A percentile compares a stretch with the other conserved stretches of the same genome.
Conservation (phyloP, 2,888 invertebrate genomes). For the Blastobasis adustella region DNA sequence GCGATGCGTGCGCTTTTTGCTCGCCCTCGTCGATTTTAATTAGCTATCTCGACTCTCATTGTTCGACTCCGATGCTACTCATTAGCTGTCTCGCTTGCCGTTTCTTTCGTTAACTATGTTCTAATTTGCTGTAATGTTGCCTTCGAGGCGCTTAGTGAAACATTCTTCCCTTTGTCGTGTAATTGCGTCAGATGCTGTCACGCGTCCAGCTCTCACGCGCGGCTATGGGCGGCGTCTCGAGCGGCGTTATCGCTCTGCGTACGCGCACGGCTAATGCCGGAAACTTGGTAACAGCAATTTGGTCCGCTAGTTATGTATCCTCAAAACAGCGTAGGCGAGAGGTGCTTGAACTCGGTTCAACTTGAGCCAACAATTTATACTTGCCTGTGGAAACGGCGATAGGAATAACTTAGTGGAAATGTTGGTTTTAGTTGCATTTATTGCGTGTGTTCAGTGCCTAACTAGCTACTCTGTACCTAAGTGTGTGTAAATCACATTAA, state of each 20-base stretch:
- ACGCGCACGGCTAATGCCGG: constrained; percentile 19
- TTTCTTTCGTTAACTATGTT: not conserved
- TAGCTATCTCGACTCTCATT: no score
- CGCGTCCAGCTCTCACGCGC: no score
- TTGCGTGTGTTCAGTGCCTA: no score
- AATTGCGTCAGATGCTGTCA: no score
- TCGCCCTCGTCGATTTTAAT: no score
- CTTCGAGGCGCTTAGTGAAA: no score
- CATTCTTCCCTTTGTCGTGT: no score
- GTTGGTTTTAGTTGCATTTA: not conserved
- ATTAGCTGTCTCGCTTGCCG: not conserved
- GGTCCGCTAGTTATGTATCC: constrained; percentile 28
- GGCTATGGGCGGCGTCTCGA: no score
- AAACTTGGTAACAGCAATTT: constrained; percentile 33
- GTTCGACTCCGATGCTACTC: not conserved
- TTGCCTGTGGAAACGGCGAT: not conserved
- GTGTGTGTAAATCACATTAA: no score
- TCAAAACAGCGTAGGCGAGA: constrained; percentile 38
- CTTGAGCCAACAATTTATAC: not conserved
- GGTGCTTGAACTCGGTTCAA: constrained; percentile 35
- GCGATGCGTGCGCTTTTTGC: no score
- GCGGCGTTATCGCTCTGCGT: constrained; percentile 22
- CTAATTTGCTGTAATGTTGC: no score
- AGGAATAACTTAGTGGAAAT: not conserved
- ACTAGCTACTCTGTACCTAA: no score